Base-by-base conservation (phyloP, 2,113 vertebrate genomes). In the Gymnogyps californianus region DNA sequence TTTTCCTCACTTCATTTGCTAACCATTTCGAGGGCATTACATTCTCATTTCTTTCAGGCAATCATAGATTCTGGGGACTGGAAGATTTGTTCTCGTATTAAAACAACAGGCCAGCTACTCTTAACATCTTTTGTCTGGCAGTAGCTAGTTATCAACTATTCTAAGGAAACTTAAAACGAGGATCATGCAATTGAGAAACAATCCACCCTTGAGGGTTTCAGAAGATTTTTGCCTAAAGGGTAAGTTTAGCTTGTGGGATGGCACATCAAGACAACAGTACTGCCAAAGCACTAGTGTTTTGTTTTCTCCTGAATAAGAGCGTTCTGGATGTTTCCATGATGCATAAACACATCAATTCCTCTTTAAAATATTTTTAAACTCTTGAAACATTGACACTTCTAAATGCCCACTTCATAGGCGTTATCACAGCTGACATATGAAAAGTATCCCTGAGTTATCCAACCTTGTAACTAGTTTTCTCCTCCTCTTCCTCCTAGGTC, bases 1-100 rank as follows among this genome's bases (percentile, higher is more conserved):
- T 14, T 92, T 96, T 93, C n/a, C 51, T 98, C 86, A 87, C 72
- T 97, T 89, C 55, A 87, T 94, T 97, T 97, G 64, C 96, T 96
- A 96, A 87, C 61, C 21, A 89, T 83, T 82, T 77, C 9, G 51
- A 95, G 74, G 29, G 92, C 85, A 65, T 97, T 94, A 90, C 38
- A 81, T 55, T 65, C 69, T 85, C 34, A 69, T 94, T 88, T 85
- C 89, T 96, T 96, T 83, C 93, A 90, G 64, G 78, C 65, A 91
- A 46, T 55, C 89, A 79, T 28, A 93, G 77, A 89, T 95, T 62
- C 80, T 69, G 77, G 34, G 64, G 64, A 82, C 51, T 55, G 24
- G 46, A 71, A 94, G 83, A 76, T 89, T 89, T 90, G 22, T 92
- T 96, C 58, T 76, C 0, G 2, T 83, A 62, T 66, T 83, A 86